Evolutionary conservation across 2,888 invertebrate species (phyloP).

Genomic region (Chrysotoxum bicinctum): DNA sequence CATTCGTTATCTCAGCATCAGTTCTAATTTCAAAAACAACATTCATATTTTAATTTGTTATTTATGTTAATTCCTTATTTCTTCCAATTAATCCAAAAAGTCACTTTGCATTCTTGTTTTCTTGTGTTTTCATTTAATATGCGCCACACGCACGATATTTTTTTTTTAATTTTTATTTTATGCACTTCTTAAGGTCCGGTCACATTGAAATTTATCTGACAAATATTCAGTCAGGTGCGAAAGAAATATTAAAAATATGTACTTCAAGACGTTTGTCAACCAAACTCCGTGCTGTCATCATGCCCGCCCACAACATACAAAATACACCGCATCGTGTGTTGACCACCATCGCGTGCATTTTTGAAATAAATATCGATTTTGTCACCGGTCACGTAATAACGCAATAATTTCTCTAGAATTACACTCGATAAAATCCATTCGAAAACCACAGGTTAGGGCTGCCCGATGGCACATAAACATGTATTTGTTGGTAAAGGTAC

Average conservation of each 20-base stretch:
- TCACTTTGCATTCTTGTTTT: conserved; percentile 30
- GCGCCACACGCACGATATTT: conserved; percentile 38
- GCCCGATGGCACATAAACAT: not conserved
- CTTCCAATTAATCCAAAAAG: conserved; percentile 36
- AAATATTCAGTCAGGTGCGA: conserved; percentile 47
- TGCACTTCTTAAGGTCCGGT: not conserved
- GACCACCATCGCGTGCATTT: conserved; percentile 55
- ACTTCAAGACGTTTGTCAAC: conserved; percentile 36
- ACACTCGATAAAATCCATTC: conserved; percentile 40
- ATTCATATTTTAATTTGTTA: not conserved
- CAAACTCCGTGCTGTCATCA: conserved; percentile 1
- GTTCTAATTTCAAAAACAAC: not conserved
- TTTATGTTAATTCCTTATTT: not conserved
- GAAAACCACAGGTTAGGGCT: conserved; percentile 12
- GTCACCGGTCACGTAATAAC: conserved; percentile 61
- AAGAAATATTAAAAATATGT: conserved; percentile 46
- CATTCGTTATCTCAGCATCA: not conserved
- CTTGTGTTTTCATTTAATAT: conserved; percentile 3
- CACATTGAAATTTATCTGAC: conserved; percentile 31
- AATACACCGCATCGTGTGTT: not conserved
- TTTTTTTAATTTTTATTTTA: not conserved
- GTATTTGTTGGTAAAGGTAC: not conserved
- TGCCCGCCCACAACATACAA: not conserved
- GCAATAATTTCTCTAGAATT: conserved; percentile 57
- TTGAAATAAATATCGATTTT: conserved; percentile 63